Evolutionary conservation across 1,140 invertebrate species (phyloP), one percentile per base, ranked within the genome.

Genomic region (Araneus ventricosus): DNA sequence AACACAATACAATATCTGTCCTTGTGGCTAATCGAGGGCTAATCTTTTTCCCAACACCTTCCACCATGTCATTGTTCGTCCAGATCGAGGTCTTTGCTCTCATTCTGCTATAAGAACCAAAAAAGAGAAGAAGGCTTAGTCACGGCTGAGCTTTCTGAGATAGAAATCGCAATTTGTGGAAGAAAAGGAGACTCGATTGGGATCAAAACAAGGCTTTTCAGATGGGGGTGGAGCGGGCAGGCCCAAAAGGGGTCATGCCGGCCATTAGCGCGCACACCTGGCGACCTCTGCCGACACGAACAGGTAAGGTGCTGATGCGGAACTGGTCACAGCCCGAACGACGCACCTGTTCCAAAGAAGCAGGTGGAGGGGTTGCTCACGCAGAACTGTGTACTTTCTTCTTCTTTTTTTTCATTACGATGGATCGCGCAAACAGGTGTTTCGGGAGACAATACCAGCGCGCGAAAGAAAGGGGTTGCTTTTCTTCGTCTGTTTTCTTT

Each of bases 181-280:
- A 34, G 34, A 37, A 67, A 67, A 67, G 27, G 27, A 67, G 2
- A 67, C n/a, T 37, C 79, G 79, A 80, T 80, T 39, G 34, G 34
- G 22, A 41, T 80, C 79, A 80, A 80, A 80, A 80, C 22, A 80
- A 80, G 22, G 4, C 79, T 41, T 37, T 39, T 41, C 20, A 27
- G 34, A 24, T 80, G 39, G 45, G 80, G 45, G 45, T 84, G 45
- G 86, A 61, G 86, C 37, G 61, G 61, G 24, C 34, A 17, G 30
- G 17, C 37, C 22, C 45, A n/a, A 88, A 88, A 88, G 86, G 86
- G 86, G 86, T 88, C 86, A 88, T 37, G 59, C 10, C 86, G 86
- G 86, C 86, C 86, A 88, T 88, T 88, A 88, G 30, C 85, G 30
- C 85, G 30, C 61, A 52, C 86, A 88, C 86, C 86, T 88, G 86